Percentiles rank a stretch among this genome's conserved stretches.
Evolutionary conservation across 2,113 vertebrate species (phyloP).

Genomic region (Callorhinus ursinus): DNA sequence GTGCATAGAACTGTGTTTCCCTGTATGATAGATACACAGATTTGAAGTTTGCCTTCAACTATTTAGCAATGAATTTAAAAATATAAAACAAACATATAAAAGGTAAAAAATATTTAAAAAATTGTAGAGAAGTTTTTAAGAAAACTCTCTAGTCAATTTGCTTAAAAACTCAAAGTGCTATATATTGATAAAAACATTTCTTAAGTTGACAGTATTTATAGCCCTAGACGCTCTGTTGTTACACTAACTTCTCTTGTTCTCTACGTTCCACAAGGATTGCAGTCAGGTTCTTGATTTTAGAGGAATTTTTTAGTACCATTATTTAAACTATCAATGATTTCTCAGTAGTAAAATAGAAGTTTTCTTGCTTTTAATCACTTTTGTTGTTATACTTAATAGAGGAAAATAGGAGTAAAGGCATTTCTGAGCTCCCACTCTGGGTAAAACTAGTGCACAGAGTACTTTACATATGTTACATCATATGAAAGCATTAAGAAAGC

Average conservation of each 20-base stretch:
- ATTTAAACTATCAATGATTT: neutral
- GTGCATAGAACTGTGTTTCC: neutral
- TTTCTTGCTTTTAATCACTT: neutral
- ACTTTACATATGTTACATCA: neutral
- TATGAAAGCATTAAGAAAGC: neutral
- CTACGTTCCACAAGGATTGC: neutral
- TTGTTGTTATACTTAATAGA: neutral
- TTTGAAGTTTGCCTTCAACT: neutral
- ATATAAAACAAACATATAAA: neutral
- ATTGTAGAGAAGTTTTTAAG: neutral
- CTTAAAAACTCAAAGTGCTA: neutral
- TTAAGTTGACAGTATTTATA: neutral
- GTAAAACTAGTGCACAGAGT: neutral
- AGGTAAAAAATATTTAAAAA: neutral
- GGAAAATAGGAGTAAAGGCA: neutral
- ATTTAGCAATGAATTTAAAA: neutral
- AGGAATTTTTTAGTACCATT: neutral
- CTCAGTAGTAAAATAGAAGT: neutral
- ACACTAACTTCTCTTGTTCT: neutral
- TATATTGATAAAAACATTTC: neutral
- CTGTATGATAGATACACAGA: neutral
- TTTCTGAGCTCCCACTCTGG: neutral
- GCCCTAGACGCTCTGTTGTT: accelerated
- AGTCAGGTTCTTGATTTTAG: neutral
- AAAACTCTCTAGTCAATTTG: neutral